Evolutionary conservation across 2,888 invertebrate species (phyloP), one percentile per base, ranked within the genome.

Genomic region (Leptura quadrifasciata): DNA sequence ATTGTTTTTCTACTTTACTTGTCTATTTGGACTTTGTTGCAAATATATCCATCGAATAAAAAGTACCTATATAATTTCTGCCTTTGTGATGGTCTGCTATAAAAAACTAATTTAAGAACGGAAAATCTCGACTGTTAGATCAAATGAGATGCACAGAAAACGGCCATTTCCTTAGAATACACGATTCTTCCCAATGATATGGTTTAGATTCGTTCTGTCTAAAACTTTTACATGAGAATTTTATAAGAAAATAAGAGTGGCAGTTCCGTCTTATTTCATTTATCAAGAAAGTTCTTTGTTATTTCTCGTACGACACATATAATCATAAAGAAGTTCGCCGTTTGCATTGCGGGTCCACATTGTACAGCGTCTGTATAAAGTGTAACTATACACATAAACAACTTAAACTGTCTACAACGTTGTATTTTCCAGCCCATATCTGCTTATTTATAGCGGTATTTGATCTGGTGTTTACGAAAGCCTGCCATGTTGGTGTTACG

Each of bases 401-500:
- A 86, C 83, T 85, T 84, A 84, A 85, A 86, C 83, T 84, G 83
- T 85, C 84, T 81, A 77, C 82, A 78, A 76, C 81, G 82, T 80
- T 86, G 83, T 85, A 86, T 84, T 85, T 87, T 86, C 86, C 85
- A 85, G 84, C 82, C 85, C 86, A 86, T 86, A 86, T 85, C 86
- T 85, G 84, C 81, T 86, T 86, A 86, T 86, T 86, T 86, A 86
- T 84, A 75, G 79, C 80, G 77, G 81, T 80, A 82, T 86, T 86
- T 85, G 85, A 85, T 86, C 84, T 85, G 82, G 81, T 84, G 84
- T 85, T 84, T 84, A 84, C 82, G 77, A 81, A 78, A 77, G 70
- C 74, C 78, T 75, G 71, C 78, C 75, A 72, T 79, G 77, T 79
- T 79, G 76, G 73, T 77, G 81, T 77, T 77, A 5, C 24, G 60